Conservation (phyloP, 2,888 invertebrate species). For the Epirrhoe alternata region DNA sequence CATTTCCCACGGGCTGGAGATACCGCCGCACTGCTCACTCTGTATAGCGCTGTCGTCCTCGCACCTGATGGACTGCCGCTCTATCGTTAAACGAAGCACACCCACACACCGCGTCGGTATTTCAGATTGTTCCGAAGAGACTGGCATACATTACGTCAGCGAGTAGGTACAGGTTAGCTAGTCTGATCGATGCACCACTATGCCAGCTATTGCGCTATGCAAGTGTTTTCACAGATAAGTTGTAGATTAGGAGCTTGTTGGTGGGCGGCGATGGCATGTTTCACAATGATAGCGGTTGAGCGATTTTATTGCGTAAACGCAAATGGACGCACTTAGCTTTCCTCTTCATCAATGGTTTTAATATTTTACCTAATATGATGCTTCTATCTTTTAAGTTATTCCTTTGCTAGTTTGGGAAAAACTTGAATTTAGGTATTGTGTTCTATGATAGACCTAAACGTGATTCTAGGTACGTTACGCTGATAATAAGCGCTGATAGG, state of each 20-base stretch:
- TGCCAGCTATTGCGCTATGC: slow-evolving; percentile 50
- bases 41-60: slow-evolving; percentile 68
- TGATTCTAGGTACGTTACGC: no score
- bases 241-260: slow-evolving; percentile 40
- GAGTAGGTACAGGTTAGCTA: slow-evolving; percentile 48
- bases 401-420: background rate
- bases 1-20: slow-evolving; percentile 84
- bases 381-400: background rate
- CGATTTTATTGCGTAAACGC: slow-evolving; percentile 33
- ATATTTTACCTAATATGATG: background rate
- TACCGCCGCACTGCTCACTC: slow-evolving; percentile 60
- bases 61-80: slow-evolving; percentile 81
- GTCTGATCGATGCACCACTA: slow-evolving; percentile 66
- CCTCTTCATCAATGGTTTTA: slow-evolving; percentile 24
- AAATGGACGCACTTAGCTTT: slow-evolving; percentile 37
- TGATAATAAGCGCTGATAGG: no score
- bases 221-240: slow-evolving; percentile 44
- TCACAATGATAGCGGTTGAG: slow-evolving; percentile 35
- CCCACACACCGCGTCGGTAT: slow-evolving; percentile 84
- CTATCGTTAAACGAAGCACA: slow-evolving; percentile 84
- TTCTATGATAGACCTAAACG: no score
- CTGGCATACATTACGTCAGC: slow-evolving; percentile 82
- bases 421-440: background rate
- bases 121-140: slow-evolving; percentile 80
- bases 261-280: slow-evolving; percentile 41